Conservation (phyloP, 2,797 vertebrate species). For the Periparus ater region DNA sequence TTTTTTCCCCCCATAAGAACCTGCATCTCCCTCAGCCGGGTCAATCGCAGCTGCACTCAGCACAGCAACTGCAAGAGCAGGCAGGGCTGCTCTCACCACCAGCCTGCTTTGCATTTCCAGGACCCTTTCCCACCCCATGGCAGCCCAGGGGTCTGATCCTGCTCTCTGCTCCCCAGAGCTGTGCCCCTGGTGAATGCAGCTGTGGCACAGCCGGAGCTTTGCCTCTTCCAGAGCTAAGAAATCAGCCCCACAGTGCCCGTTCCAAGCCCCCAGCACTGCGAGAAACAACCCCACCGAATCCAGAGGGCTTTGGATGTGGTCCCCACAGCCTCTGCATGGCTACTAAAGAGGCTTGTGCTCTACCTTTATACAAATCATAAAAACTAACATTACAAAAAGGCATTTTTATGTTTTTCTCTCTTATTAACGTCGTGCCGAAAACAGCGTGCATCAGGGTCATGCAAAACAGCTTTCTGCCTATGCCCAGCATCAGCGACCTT, state of each 20-base stretch:
- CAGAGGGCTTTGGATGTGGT: not conserved
- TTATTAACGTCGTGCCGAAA: not conserved
- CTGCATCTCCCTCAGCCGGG: rapidly evolving
- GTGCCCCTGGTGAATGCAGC: not conserved
- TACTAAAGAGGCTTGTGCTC: not conserved
- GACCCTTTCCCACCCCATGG: not conserved
- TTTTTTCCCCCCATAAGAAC: not conserved
- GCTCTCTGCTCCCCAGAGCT: not conserved
- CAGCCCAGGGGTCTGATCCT: not conserved
- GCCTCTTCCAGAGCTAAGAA: not conserved
- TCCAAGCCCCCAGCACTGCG: not conserved
- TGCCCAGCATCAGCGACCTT: not conserved
- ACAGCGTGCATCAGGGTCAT: not conserved
- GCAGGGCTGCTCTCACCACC: not conserved
- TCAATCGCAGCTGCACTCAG: rapidly evolving
- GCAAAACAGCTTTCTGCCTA: not conserved
- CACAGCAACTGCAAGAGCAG: not conserved
- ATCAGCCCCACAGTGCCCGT: not conserved
- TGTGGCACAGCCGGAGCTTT: rapidly evolving
- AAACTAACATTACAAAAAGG: not conserved
- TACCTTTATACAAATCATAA: not conserved
- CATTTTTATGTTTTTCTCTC: not conserved
- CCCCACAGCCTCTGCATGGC: not conserved
- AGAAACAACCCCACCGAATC: not conserved
- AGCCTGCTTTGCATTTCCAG: not conserved